phyloP scores from a whole-genome alignment of 2,113 vertebrate species.

The Sturnus vulgaris region DNA sequence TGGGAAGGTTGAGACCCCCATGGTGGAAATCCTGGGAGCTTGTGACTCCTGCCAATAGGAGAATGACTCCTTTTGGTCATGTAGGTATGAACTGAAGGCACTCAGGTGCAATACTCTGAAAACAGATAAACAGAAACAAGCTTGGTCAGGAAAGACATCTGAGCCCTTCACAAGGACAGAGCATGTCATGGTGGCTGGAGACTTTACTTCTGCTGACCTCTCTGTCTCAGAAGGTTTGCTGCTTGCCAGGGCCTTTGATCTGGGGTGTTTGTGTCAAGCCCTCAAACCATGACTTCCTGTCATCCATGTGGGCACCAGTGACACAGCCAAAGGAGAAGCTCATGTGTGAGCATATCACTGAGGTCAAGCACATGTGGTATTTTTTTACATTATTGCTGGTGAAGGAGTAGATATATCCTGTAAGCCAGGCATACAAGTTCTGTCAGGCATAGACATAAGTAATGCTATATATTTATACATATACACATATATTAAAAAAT shows the following conservation, averaged over 20 bases:
- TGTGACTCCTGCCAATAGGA: not conserved
- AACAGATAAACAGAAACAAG: not conserved
- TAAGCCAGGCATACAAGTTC: not conserved
- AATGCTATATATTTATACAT: not conserved
- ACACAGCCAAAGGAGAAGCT: not conserved
- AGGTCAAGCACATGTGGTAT: not conserved
- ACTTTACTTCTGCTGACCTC: not conserved
- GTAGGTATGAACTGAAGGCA: not conserved
- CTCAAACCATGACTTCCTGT: too few relatives aligned
- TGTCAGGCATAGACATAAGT: not conserved
- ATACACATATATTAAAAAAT: not conserved
- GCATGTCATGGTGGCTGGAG: not conserved
- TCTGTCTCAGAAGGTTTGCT: not conserved
- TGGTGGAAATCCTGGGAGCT: not conserved
- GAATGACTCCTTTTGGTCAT: not conserved
- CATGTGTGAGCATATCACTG: fast-evolving
- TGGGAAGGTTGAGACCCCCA: not conserved
- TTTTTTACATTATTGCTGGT: not conserved
- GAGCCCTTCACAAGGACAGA: not conserved
- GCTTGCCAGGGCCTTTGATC: not conserved
- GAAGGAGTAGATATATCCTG: not conserved
- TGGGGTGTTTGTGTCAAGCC: not conserved
- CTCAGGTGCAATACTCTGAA: not conserved
- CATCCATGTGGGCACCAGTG: not conserved
- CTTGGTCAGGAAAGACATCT: not conserved